phyloP scores from a whole-genome alignment of 2,797 vertebrate genomes.

The Anabacerthia variegaticeps region DNA sequence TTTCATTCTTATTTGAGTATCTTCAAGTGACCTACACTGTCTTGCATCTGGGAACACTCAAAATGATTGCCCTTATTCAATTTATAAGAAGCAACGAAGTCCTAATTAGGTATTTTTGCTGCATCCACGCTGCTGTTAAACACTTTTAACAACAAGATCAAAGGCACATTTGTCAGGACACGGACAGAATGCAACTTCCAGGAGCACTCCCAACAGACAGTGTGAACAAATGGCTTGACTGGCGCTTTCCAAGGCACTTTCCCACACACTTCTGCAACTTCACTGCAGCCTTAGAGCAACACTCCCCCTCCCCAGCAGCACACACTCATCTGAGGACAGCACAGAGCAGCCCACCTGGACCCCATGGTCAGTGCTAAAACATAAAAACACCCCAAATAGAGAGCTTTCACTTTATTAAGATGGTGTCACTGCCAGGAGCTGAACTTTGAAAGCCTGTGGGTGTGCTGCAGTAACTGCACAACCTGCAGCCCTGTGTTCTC shows the following conservation, averaged over 20 bases:
- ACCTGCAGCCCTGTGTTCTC: neutral
- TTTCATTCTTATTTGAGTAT: neutral
- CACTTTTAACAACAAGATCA: neutral
- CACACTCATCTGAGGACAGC: accelerated
- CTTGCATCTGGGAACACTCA: neutral
- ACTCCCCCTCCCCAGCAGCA: neutral
- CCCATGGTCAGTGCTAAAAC: neutral
- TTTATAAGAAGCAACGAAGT: neutral
- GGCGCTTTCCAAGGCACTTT: neutral
- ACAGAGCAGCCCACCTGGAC: neutral
- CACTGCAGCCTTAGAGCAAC: neutral
- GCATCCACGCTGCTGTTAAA: neutral
- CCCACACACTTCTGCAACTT: neutral
- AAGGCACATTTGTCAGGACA: neutral
- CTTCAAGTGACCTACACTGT: neutral
- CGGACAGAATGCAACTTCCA: neutral
- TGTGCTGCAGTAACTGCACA: neutral
- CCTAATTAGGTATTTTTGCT: neutral
- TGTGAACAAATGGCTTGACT: neutral
- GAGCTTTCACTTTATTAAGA: neutral
- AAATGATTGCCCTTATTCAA: neutral
- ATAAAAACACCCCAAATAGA: neutral
- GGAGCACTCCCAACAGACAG: neutral
- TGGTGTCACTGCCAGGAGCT: neutral
- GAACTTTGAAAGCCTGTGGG: neutral